Evolutionary conservation across 1,140 invertebrate species (phyloP).

Genomic region (Oncopodura yosiiana): DNA sequence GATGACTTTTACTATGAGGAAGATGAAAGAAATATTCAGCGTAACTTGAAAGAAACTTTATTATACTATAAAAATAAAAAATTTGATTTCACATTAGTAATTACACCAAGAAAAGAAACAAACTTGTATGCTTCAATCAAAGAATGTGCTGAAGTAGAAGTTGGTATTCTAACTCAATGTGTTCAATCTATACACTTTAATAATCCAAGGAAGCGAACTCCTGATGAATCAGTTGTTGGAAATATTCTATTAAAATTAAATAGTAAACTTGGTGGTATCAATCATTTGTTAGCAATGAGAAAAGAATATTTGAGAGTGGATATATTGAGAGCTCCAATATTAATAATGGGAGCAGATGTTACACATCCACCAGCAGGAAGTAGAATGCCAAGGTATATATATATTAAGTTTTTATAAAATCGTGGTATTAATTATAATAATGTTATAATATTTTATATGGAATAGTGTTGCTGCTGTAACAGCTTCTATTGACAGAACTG

Average conservation of each 20-base stretch:
- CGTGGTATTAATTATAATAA: too few species aligned
- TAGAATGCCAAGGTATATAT: too few species aligned
- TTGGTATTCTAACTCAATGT: conserved; percentile 73
- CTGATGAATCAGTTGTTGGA: too few species aligned
- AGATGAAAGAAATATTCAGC: not conserved
- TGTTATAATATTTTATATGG: conserved; percentile 28
- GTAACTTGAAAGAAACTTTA: not conserved
- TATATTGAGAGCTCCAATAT: not conserved
- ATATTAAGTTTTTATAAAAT: too few species aligned
- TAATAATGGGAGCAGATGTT: conserved; percentile 9
- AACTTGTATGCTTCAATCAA: not conserved
- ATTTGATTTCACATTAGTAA: not conserved
- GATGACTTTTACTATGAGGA: not conserved
- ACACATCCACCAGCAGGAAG: not conserved
- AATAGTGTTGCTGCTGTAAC: conserved; percentile 18
- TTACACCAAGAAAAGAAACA: conserved; percentile 6
- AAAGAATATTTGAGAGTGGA: not conserved
- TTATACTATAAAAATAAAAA: not conserved
- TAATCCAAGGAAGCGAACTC: conserved; percentile 41
- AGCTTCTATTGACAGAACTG: conserved; percentile 14
- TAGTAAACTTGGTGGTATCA: conserved; percentile 72
- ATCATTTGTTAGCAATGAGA: conserved; percentile 49
- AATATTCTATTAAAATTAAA: conserved; percentile 78
- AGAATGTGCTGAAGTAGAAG: conserved; percentile 52
- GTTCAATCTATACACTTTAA: conserved; percentile 52